A percentile compares a stretch with the other conserved stretches of the same genome.
Evolutionary conservation across 2,797 vertebrate genomes (phyloP).

Genomic region (Oophaga sylvatica): DNA sequence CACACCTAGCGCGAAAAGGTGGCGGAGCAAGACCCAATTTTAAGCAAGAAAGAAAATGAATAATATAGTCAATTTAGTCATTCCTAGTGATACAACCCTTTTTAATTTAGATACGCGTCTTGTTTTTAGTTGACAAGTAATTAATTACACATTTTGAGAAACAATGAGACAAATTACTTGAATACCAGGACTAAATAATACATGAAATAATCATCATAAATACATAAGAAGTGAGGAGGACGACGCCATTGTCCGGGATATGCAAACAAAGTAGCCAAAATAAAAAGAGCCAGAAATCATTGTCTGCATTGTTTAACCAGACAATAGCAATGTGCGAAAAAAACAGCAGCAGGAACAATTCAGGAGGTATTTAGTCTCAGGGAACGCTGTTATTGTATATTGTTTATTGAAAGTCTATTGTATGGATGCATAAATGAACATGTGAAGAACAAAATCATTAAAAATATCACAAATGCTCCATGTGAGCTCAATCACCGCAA

Average conservation of each 20-base stretch:
- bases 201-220: conserved; percentile 14
- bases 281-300: conserved; percentile 31
- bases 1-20: too few species aligned
- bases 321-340: conserved; percentile 26
- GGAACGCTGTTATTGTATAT: conserved; percentile 28
- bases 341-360: conserved; percentile 46
- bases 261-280: conserved; percentile 19
- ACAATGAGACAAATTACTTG: background rate
- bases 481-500: background rate
- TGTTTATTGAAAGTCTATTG: conserved; percentile 47
- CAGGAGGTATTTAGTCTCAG: conserved; percentile 47
- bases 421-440: conserved; percentile 31
- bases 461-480: background rate
- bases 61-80: too few species aligned
- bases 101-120: background rate
- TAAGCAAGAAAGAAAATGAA: too few species aligned
- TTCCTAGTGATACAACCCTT: background rate
- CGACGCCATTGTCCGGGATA: background rate
- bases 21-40: too few species aligned
- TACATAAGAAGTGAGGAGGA: background rate
- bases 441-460: conserved; percentile 36
- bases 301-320: conserved; percentile 35
- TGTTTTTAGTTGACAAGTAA: background rate
- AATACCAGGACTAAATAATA: conserved; percentile 11
- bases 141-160: conserved; percentile 13